phyloP scores from a whole-genome alignment of 2,113 vertebrate species.

The Acrocephalus arundinaceus region DNA sequence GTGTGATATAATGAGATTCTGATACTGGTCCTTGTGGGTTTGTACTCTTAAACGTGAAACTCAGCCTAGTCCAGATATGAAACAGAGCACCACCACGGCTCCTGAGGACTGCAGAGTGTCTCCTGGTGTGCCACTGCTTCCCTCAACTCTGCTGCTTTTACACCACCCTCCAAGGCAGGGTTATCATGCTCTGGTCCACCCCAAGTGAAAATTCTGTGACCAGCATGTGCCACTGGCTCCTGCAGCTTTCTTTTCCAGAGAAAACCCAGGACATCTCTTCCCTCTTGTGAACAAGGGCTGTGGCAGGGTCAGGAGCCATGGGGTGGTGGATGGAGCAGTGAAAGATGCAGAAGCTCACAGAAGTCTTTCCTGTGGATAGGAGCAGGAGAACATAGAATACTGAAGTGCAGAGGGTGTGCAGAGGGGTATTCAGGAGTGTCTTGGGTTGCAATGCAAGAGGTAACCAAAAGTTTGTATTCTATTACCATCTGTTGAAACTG shows the following conservation, averaged over 20 bases:
- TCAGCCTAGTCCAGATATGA: background rate
- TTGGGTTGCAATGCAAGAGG: background rate
- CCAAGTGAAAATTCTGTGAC: background rate
- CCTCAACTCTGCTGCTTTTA: background rate
- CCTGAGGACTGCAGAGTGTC: background rate
- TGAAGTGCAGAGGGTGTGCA: background rate
- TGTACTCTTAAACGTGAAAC: rapidly evolving
- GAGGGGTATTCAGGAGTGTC: background rate
- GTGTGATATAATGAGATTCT: rapidly evolving
- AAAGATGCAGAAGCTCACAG: background rate
- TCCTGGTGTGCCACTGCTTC: background rate
- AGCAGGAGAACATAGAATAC: background rate
- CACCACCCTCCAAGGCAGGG: background rate
- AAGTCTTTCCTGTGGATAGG: background rate
- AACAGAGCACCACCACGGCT: background rate
- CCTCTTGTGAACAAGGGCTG: rapidly evolving
- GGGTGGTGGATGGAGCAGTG: background rate
- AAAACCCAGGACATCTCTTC: background rate
- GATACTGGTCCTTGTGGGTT: background rate
- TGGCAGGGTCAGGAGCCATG: background rate
- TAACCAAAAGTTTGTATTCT: background rate
- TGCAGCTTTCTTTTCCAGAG: background rate
- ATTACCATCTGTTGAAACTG: background rate
- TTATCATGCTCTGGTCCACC: rapidly evolving
- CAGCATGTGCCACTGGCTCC: background rate